phyloP scores from a whole-genome alignment of 2,797 vertebrate genomes.

The Anguilla obscura region DNA sequence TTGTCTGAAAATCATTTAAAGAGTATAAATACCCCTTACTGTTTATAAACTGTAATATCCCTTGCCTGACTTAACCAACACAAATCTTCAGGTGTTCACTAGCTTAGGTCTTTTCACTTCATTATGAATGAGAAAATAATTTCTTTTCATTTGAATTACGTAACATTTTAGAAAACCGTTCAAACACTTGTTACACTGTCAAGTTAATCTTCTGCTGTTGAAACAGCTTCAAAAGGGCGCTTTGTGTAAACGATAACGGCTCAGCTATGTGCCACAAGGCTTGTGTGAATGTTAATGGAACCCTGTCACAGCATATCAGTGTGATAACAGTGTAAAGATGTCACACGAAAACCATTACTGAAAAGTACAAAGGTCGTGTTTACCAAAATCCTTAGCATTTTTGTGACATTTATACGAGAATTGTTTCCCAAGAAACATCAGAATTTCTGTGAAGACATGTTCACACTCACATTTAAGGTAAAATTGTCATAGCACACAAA shows the following conservation, averaged over 20 bases:
- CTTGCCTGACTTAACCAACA: background rate
- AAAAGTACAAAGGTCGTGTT: background rate
- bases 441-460: background rate
- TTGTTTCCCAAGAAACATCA: background rate
- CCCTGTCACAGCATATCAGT: background rate
- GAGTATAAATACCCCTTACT: background rate
- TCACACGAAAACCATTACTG: background rate
- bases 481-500: background rate
- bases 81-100: background rate
- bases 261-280: background rate
- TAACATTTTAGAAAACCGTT: background rate
- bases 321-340: background rate
- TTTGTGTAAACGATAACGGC: background rate
- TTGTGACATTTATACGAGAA: background rate
- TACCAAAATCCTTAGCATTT: background rate
- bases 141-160: background rate
- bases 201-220: slow-evolving; percentile 18
- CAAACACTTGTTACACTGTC: background rate
- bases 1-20: background rate
- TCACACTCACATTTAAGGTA: background rate
- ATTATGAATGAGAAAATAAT: background rate
- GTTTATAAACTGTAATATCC: background rate
- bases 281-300: background rate
- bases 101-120: background rate
- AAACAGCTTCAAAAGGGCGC: background rate